Evolutionary conservation across 2,888 invertebrate species (phyloP).

Genomic region (Scaptomyza reducta): DNA sequence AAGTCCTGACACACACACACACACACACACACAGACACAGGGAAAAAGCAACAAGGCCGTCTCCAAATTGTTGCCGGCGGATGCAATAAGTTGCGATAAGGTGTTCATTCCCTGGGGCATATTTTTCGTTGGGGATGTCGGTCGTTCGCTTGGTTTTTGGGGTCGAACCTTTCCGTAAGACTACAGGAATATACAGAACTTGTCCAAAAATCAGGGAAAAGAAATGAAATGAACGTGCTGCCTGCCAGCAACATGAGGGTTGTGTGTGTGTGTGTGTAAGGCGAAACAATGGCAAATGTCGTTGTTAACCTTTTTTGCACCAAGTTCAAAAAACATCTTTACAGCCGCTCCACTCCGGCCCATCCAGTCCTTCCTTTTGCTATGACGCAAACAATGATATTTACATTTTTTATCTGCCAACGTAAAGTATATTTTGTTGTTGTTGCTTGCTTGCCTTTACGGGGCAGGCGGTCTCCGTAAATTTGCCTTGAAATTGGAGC

Average conservation of each 20-base stretch:
- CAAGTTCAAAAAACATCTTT: slow-evolving; percentile 61
- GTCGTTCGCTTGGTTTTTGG: slow-evolving; percentile 10
- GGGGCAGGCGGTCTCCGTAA: slow-evolving; percentile 43
- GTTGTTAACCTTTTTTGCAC: slow-evolving; percentile 76
- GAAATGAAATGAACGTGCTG: slow-evolving; percentile 50
- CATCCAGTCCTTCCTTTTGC: slow-evolving; percentile 27
- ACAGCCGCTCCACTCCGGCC: slow-evolving; percentile 9
- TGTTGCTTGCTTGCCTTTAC: slow-evolving; percentile 38
- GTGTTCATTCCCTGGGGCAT: slow-evolving; percentile 76
- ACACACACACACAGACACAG: too few relatives aligned
- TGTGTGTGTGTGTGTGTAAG: slow-evolving; percentile 32
- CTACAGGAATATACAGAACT: slow-evolving; percentile 41
- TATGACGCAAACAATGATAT: slow-evolving; percentile 78
- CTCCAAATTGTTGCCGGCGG: slow-evolving; percentile 79
- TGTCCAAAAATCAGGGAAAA: slow-evolving; percentile 71
- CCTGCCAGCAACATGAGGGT: slow-evolving; percentile 42
- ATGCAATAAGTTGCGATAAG: slow-evolving; percentile 80
- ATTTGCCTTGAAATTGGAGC: slow-evolving; percentile 73
- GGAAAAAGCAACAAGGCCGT: slow-evolving; percentile 60
- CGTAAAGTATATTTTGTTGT: slow-evolving; percentile 41
- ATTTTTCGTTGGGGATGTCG: slow-evolving; percentile 36
- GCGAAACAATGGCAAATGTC: slow-evolving; percentile 75
- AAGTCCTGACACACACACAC: slow-evolving; percentile 46
- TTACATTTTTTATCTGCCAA: slow-evolving; percentile 72
- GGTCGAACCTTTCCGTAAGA: slow-evolving; percentile 19